Conservation (phyloP, 1,140 invertebrate species). For the Apis laboriosa region DNA sequence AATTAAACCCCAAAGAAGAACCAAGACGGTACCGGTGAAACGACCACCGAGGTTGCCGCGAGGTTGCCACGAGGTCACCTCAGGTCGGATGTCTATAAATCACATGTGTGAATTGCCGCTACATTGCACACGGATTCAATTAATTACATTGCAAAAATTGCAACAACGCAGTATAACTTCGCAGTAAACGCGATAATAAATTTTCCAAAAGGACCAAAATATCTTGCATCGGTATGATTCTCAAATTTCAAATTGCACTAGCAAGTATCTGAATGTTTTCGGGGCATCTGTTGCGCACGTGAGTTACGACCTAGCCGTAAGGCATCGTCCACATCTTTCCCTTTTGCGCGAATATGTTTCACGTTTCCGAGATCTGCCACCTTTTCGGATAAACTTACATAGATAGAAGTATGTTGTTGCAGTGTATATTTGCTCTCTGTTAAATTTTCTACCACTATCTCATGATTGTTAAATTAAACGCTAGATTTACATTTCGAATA, state of each 20-base stretch:
- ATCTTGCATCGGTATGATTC: background rate
- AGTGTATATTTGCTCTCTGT: too few species aligned
- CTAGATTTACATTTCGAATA: background rate
- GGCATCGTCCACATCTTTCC: slow-evolving; percentile 46
- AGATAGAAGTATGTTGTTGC: background rate
- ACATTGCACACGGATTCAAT: too few species aligned
- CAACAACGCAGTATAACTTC: background rate
- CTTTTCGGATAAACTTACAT: background rate
- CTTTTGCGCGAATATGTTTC: background rate
- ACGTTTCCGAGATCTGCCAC: background rate
- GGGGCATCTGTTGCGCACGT: slow-evolving; percentile 68
- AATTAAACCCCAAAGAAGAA: slow-evolving; percentile 30
- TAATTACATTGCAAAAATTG: too few species aligned
- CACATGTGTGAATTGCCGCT: background rate
- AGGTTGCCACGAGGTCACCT: slow-evolving; percentile 23
- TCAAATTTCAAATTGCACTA: slow-evolving; percentile 32
- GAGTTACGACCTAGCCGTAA: slow-evolving; percentile 54
- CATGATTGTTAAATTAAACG: background rate
- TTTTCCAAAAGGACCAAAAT: background rate
- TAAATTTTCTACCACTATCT: background rate
- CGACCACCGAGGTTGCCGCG: slow-evolving; percentile 23
- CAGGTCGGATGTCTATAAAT: slow-evolving; percentile 45
- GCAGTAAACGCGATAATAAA: background rate
- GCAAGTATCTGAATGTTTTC: slow-evolving; percentile 39
- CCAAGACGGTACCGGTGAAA: slow-evolving; percentile 25